A percentile compares a stretch with the other conserved stretches of the same genome.
phyloP scores from a whole-genome alignment of 2,797 vertebrate species.

The Eleutherodactylus coqui region DNA sequence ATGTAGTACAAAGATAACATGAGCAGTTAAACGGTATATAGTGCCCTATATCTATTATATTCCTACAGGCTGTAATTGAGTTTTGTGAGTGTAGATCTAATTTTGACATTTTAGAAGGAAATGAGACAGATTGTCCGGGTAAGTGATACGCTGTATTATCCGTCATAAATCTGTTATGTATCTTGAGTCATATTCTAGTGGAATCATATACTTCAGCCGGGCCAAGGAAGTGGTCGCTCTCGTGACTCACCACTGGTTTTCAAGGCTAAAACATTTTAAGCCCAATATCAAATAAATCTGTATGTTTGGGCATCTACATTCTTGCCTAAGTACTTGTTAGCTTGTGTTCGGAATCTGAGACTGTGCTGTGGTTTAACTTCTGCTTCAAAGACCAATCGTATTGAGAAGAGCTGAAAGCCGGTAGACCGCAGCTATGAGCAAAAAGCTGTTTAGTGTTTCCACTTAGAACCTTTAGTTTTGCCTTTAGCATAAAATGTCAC shows the following conservation, averaged over 20 bases:
- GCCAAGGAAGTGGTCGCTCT: conserved; percentile 41
- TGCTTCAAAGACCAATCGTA: background rate
- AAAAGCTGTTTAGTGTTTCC: too few relatives aligned
- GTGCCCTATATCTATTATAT: background rate
- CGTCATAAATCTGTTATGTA: conserved; percentile 4
- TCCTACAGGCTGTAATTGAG: background rate
- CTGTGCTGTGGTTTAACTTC: background rate
- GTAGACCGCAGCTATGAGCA: conserved; percentile 18
- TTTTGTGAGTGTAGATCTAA: background rate
- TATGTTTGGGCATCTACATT: conserved; percentile 26
- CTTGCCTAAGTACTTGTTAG: conserved; percentile 20
- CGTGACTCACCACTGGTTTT: conserved; percentile 19
- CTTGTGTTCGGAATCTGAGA: background rate
- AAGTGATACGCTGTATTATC: background rate
- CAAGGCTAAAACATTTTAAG: background rate
- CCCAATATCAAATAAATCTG: conserved; percentile 6
- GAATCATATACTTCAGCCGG: background rate
- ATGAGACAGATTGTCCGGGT: background rate
- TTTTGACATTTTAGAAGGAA: conserved; percentile 26
- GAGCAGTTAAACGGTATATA: background rate
- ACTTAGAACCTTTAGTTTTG: too few relatives aligned
- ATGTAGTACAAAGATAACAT: background rate
- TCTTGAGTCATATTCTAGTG: too few relatives aligned
- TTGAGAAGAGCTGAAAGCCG: background rate
- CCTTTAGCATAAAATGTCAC: background rate